phyloP scores from a whole-genome alignment of 2,888 invertebrate genomes.

The Acheta domesticus region DNA sequence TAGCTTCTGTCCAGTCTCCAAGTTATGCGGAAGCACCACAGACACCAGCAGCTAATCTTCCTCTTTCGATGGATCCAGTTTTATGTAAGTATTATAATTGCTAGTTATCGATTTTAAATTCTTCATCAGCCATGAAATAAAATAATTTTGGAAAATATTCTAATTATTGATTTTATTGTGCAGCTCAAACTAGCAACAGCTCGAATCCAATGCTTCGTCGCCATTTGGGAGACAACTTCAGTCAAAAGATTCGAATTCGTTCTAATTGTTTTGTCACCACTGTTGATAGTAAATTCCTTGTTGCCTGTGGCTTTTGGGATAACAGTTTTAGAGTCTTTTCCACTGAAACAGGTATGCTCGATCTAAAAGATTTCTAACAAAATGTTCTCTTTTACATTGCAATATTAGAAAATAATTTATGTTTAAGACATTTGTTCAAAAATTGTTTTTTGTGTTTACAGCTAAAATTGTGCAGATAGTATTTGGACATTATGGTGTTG shows the following conservation, averaged over 20 bases:
- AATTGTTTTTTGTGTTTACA: conserved; percentile 46
- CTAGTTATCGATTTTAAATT: too few relatives aligned
- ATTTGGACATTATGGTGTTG: conserved; percentile 98
- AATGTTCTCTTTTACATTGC: neutral
- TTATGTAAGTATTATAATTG: conserved; percentile 64
- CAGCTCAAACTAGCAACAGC: conserved; percentile 72
- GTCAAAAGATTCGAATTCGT: conserved; percentile 89
- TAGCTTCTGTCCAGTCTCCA: conserved; percentile 71
- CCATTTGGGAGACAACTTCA: conserved; percentile 96
- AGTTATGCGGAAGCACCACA: conserved; percentile 76
- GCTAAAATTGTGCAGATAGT: conserved; percentile 98
- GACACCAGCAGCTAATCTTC: conserved; percentile 73
- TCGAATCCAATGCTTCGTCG: conserved; percentile 73
- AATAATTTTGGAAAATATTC: conserved; percentile 24
- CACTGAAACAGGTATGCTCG: conserved; percentile 78
- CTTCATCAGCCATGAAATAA: neutral
- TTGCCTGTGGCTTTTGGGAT: conserved; percentile 99
- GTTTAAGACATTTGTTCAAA: neutral
- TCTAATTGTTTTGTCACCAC: conserved; percentile 97
- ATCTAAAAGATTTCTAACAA: neutral
- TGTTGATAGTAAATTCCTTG: conserved; percentile 93
- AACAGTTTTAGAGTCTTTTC: conserved; percentile 98
- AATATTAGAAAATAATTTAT: neutral
- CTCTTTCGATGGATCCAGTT: conserved; percentile 93
- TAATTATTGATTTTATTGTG: conserved; percentile 22